phyloP scores from a whole-genome alignment of 2,113 vertebrate species.

The Epinephelus cyanopodus region DNA sequence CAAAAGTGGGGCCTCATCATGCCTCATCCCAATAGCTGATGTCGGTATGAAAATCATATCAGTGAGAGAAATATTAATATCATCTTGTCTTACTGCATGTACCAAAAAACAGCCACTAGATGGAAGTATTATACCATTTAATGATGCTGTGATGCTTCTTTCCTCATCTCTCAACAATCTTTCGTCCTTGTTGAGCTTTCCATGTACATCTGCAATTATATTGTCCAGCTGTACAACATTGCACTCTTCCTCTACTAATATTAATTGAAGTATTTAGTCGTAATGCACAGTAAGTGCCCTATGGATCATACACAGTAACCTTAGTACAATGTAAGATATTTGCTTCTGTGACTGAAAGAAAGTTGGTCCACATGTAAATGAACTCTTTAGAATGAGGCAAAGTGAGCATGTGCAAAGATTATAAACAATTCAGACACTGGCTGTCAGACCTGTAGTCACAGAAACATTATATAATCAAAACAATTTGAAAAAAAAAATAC shows the following conservation, averaged over 20 bases:
- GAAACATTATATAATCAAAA: background rate
- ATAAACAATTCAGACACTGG: background rate
- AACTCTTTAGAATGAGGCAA: background rate
- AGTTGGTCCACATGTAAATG: background rate
- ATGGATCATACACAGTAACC: background rate
- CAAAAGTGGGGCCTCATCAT: background rate
- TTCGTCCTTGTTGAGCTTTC: background rate
- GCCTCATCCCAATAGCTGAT: background rate
- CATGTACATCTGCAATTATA: background rate
- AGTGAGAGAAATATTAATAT: background rate
- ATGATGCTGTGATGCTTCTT: background rate
- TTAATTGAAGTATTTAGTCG: background rate
- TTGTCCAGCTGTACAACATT: background rate
- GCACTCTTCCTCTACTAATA: background rate
- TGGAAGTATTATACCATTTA: constrained; percentile 26
- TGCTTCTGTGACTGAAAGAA: background rate
- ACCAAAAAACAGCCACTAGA: constrained; percentile 25
- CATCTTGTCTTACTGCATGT: no score
- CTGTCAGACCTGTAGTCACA: background rate
- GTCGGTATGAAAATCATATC: background rate
- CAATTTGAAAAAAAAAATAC: background rate
- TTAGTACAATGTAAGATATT: background rate
- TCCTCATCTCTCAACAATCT: background rate
- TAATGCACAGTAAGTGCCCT: background rate
- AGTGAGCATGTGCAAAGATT: background rate